These are phyloP conservation scores for Acipenser transmontanus DNA, from an alignment of 2,797 vertebrate species.

Conservation along the genomic window DNA sequence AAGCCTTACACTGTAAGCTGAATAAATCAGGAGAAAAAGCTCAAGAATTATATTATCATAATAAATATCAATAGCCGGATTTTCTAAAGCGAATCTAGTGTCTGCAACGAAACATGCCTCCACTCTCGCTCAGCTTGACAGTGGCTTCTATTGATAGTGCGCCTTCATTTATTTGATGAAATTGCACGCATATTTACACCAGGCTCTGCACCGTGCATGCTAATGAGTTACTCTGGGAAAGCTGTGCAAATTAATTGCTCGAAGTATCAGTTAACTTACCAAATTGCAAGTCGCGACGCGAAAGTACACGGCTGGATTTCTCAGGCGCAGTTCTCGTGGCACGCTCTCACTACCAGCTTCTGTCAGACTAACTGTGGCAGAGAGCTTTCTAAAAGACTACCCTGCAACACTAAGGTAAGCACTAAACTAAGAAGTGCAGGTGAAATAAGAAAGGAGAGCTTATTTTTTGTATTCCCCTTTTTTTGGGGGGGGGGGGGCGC, in stretches of 20 bases:
- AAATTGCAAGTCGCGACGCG: constrained; percentile 38
- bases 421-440: constrained; percentile 31
- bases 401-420: constrained; percentile 27
- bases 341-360: constrained; percentile 23
- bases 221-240: constrained; percentile 40
- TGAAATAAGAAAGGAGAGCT: constrained; percentile 30
- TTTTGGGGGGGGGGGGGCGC: neutral
- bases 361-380: constrained; percentile 21
- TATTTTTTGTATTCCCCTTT: constrained; percentile 14
- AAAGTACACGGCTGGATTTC: constrained; percentile 32
- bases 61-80: constrained; percentile 7
- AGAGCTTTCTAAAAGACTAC: constrained; percentile 15
- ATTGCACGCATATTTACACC: constrained; percentile 33
- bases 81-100: constrained; percentile 3
- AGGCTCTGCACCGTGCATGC: constrained; percentile 32
- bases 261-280: constrained; percentile 44
- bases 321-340: constrained; percentile 24
- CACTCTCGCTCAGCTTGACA: constrained; percentile 16
- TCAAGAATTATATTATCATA: no score
- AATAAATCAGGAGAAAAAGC: no score
- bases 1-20: no score
- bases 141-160: constrained; percentile 23
- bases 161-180: constrained; percentile 27
- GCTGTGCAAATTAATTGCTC: constrained; percentile 43
- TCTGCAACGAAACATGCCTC: constrained; percentile 16